A percentile compares a stretch with the other conserved stretches of the same genome.
phyloP scores from a whole-genome alignment of 2,113 vertebrate genomes.

The Corvus moneduloides region DNA sequence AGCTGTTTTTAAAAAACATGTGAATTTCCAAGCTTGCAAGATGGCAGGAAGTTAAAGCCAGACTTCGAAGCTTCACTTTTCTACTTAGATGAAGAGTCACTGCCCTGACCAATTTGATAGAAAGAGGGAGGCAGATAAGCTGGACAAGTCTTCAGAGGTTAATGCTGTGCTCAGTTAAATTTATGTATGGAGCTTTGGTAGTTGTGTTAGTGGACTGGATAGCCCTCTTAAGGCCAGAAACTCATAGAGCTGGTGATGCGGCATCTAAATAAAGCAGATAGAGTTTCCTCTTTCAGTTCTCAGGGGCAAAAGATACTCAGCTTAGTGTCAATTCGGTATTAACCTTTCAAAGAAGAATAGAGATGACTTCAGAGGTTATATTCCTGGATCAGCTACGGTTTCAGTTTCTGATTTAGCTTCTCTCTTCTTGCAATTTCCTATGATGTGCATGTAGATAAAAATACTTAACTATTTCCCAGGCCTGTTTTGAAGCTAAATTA shows the following conservation, averaged over 20 bases:
- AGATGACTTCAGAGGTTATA: constrained; percentile 30
- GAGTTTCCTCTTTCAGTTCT: not conserved
- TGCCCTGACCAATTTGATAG: not conserved
- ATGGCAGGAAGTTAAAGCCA: not conserved
- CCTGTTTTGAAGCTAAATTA: not conserved
- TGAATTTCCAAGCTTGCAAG: not conserved
- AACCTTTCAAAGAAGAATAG: not conserved
- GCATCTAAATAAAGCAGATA: not conserved
- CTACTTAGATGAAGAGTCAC: not conserved
- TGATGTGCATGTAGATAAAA: not conserved
- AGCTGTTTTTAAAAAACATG: not conserved
- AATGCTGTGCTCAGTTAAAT: not conserved
- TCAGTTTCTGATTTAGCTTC: constrained; percentile 6
- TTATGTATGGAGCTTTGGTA: not conserved
- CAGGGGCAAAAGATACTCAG: not conserved
- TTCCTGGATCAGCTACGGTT: not conserved
- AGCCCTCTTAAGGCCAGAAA: not conserved
- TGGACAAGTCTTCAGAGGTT: not conserved
- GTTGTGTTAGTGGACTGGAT: not conserved
- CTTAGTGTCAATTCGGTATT: not conserved
- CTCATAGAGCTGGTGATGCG: not conserved
- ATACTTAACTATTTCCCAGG: not conserved
- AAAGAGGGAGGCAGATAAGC: not conserved
- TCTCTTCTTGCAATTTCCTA: not conserved
- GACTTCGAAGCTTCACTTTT: not conserved